Conservation (phyloP, 2,888 invertebrate genomes). For the Xanthostigma xanthostigma region DNA sequence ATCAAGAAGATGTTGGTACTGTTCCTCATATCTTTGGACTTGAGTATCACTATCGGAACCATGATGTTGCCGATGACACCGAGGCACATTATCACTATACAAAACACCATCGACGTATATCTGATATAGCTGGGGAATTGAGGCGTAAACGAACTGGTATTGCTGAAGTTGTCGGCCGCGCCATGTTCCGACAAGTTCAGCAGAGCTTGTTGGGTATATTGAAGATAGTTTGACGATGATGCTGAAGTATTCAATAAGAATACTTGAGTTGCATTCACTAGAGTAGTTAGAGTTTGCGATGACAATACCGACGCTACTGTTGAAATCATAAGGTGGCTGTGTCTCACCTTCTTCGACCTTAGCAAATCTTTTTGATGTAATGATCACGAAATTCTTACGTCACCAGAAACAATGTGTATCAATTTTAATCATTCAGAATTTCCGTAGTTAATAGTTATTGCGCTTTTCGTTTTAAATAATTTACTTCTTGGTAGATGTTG, state of each 20-base stretch:
- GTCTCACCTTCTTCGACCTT: too few species aligned
- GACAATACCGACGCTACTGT: background rate
- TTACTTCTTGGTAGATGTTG: too few species aligned
- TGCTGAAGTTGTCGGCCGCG: background rate
- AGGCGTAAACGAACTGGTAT: conserved; percentile 13
- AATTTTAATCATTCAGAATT: too few species aligned
- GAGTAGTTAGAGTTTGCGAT: background rate
- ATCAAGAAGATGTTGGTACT: conserved; percentile 91
- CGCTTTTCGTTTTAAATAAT: too few species aligned
- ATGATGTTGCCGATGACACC: conserved; percentile 86
- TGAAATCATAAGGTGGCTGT: conserved; percentile 1
- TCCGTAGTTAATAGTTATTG: too few species aligned
- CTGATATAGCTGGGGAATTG: conserved; percentile 72
- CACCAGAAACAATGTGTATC: too few species aligned
- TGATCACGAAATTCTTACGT: too few species aligned
- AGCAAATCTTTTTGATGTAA: too few species aligned
- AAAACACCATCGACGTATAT: conserved; percentile 75
- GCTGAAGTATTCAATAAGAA: too few species aligned
- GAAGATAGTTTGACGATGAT: too few species aligned
- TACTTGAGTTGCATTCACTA: background rate
- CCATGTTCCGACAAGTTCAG: too few species aligned
- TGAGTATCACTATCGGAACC: conserved; percentile 84
- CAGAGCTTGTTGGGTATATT: too few species aligned
- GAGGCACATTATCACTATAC: conserved; percentile 74
- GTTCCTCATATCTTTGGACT: conserved; percentile 86